Percentiles rank a stretch among this genome's conserved stretches.
Conservation (phyloP, 2,888 invertebrate genomes). For the Cerceris ruficornis region DNA sequence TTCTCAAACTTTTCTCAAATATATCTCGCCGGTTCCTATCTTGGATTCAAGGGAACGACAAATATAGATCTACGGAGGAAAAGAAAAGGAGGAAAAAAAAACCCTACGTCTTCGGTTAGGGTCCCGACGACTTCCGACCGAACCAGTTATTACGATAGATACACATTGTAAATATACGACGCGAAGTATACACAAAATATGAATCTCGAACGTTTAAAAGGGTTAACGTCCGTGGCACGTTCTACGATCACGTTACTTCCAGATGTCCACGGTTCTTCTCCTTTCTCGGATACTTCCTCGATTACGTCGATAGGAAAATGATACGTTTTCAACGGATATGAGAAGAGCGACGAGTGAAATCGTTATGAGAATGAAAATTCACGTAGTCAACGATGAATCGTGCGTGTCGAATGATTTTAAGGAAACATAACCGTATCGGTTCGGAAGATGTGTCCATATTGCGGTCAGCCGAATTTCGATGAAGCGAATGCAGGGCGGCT, state of each 20-base stretch:
- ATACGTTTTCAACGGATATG: neutral
- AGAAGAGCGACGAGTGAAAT: neutral
- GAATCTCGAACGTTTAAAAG: neutral
- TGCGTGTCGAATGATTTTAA: neutral
- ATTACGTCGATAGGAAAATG: neutral
- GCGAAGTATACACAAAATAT: slow-evolving; percentile 1
- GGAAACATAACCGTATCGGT: neutral
- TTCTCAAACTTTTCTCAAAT: neutral
- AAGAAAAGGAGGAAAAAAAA: no score
- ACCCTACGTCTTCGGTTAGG: no score
- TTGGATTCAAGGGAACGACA: no score
- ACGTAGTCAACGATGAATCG: neutral
- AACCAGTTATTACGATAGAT: neutral
- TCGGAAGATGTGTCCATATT: slow-evolving; percentile 25
- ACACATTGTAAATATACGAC: neutral
- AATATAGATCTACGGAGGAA: no score
- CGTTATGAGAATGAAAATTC: neutral
- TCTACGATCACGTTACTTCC: slow-evolving; percentile 56
- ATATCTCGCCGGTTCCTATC: no score
- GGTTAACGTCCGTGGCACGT: slow-evolving; percentile 33
- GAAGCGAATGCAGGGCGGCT: slow-evolving; percentile 2
- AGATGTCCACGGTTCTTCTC: slow-evolving; percentile 44
- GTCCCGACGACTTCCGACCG: neutral
- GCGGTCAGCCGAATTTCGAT: slow-evolving; percentile 28
- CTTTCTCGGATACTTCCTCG: neutral